A percentile compares a stretch with the other conserved stretches of the same genome.
Evolutionary conservation across 2,113 vertebrate genomes (phyloP).

Genomic region (Trichomycterus rosablanca): DNA sequence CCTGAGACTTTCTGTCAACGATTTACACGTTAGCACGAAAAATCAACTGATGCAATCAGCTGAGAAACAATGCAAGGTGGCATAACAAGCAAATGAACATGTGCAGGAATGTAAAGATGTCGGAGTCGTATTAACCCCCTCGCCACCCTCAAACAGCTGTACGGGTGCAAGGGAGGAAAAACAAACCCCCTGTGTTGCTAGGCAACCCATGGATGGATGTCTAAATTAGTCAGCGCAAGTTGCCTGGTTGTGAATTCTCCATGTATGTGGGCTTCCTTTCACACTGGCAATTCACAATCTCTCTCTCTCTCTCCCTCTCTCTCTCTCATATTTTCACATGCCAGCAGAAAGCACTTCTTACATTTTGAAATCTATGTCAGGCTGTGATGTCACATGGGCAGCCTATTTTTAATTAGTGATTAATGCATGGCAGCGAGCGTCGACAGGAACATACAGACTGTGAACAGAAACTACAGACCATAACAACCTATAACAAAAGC

Average conservation of each 20-base stretch:
- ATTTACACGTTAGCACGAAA: too few relatives aligned
- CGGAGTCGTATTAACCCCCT: constrained; percentile 42
- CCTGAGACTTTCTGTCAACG: too few relatives aligned
- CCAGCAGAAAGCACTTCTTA: constrained; percentile 27
- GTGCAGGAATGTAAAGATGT: constrained; percentile 19
- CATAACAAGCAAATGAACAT: neutral
- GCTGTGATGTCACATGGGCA: constrained; percentile 31
- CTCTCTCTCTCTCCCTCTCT: too few relatives aligned
- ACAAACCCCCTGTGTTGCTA: constrained; percentile 53
- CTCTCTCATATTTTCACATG: too few relatives aligned
- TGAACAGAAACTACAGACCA: too few relatives aligned
- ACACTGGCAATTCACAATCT: constrained; percentile 43
- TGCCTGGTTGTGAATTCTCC: constrained; percentile 51
- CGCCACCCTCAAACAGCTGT: constrained; percentile 46
- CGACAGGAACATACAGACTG: neutral
- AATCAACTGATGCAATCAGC: constrained; percentile 19
- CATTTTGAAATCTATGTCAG: constrained; percentile 37
- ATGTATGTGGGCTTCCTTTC: constrained; percentile 50
- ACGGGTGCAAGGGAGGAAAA: constrained; percentile 26
- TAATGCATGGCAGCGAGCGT: constrained; percentile 2
- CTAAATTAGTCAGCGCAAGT: constrained; percentile 55
- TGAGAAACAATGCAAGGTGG: constrained; percentile 18
- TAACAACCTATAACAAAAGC: neutral
- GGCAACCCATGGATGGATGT: constrained; percentile 51
- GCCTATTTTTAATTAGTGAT: constrained; percentile 20